These are phyloP conservation scores for Brachycybe producta DNA, from an alignment of 2,888 invertebrate species.

Conservation along the genomic window DNA sequence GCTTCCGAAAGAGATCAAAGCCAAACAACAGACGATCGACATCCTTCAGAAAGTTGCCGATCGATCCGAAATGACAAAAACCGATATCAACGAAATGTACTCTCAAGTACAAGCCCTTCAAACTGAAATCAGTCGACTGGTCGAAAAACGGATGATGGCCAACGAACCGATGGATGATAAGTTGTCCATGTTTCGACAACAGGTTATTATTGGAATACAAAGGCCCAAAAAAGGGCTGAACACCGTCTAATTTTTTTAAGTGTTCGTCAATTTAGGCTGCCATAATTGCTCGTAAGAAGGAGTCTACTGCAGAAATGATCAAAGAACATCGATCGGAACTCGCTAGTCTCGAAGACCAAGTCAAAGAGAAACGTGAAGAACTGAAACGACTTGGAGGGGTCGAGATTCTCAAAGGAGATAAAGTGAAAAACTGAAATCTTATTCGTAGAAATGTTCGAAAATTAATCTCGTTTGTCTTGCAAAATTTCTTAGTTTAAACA, in stretches of 20 bases:
- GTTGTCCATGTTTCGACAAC: constrained; percentile 69
- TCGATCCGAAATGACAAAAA: constrained; percentile 51
- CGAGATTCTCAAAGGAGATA: constrained; percentile 60
- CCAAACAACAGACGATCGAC: constrained; percentile 49
- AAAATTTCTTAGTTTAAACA: constrained; percentile 45
- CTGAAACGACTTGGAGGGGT: constrained; percentile 44
- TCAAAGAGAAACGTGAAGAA: constrained; percentile 41
- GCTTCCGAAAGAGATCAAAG: constrained; percentile 55
- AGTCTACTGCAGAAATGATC: constrained; percentile 53
- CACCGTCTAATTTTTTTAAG: not conserved
- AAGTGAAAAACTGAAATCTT: constrained; percentile 30
- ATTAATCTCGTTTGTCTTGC: too few species aligned
- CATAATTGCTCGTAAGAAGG: constrained; percentile 66
- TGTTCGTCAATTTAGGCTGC: constrained; percentile 42
- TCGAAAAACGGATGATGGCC: constrained; percentile 53
- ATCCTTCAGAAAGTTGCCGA: constrained; percentile 54
- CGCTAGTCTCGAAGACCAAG: constrained; percentile 45
- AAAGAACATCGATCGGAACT: constrained; percentile 51
- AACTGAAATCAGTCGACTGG: constrained; percentile 53
- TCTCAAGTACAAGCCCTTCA: constrained; percentile 40
- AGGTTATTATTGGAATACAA: too few species aligned
- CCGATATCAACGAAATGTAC: constrained; percentile 49
- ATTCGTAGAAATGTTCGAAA: too few species aligned
- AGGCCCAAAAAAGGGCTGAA: not conserved
- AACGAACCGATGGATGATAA: constrained; percentile 55